Percentiles rank a stretch among this genome's conserved stretches.
Evolutionary conservation across 2,797 vertebrate species (phyloP).

Genomic region (Babyrousa celebensis): DNA sequence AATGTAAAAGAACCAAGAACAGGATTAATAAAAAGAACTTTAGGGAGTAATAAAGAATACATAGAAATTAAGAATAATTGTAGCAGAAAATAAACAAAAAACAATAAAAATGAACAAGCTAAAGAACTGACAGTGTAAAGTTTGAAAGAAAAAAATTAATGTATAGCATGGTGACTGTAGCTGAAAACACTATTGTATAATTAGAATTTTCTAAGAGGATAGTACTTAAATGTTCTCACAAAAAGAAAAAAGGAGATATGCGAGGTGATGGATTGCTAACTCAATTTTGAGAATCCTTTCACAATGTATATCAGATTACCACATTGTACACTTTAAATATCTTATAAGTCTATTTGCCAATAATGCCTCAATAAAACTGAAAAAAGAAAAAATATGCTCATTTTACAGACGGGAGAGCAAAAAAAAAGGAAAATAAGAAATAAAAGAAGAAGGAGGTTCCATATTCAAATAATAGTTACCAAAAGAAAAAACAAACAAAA

Average conservation of each 20-base stretch:
- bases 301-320: not conserved
- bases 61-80: not conserved
- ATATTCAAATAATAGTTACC: not conserved
- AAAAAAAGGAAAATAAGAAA: not conserved
- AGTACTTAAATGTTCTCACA: not conserved
- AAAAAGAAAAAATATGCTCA: not conserved
- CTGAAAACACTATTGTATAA: not conserved
- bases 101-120: not conserved
- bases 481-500: constrained; percentile 38
- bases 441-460: constrained; percentile 32
- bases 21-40: not conserved
- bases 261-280: not conserved
- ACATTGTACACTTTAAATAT: not conserved
- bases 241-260: not conserved
- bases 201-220: not conserved
- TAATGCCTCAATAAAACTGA: not conserved
- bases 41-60: not conserved
- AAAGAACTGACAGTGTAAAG: not conserved
- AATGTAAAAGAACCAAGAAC: not conserved
- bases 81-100: not conserved
- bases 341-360: not conserved
- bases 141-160: not conserved
- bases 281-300: not conserved
- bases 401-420: not conserved
- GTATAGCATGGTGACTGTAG: not conserved